Percentiles rank a stretch among this genome's conserved stretches.
Evolutionary conservation across 2,888 invertebrate genomes (phyloP).

Genomic region (Metellina segmentata): DNA sequence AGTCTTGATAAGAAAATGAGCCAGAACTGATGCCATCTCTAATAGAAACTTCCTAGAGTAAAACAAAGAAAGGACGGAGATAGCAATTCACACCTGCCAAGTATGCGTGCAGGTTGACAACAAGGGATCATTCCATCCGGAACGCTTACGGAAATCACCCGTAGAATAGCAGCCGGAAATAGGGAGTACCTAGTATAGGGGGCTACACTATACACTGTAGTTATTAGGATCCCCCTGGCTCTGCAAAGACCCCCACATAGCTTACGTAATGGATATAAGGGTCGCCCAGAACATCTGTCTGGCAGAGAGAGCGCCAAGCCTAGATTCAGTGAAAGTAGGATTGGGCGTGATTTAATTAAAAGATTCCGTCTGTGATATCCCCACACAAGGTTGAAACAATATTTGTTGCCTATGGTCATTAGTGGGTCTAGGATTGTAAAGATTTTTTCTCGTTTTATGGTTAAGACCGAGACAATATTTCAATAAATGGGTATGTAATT

Average conservation of each 20-base stretch:
- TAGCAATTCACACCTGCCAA: slow-evolving; percentile 47
- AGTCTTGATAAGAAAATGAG: no score
- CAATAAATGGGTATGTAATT: no score
- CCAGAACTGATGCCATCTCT: no score
- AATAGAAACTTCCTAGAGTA: neutral
- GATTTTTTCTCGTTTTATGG: no score
- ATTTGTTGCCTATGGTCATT: no score
- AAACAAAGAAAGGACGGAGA: slow-evolving; percentile 13
- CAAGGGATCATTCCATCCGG: slow-evolving; percentile 45
- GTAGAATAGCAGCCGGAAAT: slow-evolving; percentile 62
- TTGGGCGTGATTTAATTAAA: no score
- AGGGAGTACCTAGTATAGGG: slow-evolving; percentile 33
- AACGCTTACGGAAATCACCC: slow-evolving; percentile 69
- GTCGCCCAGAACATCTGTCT: slow-evolving; percentile 56
- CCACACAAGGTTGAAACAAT: no score
- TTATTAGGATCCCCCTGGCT: slow-evolving; percentile 28
- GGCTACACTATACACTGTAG: neutral
- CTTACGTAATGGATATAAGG: slow-evolving; percentile 53
- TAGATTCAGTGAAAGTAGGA: neutral
- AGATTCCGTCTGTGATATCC: no score
- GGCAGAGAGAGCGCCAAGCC: neutral
- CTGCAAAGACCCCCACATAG: neutral
- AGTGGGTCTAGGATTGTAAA: no score
- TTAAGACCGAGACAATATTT: no score
- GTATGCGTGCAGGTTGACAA: slow-evolving; percentile 44